These are phyloP conservation scores for Labrus mixtus DNA, from an alignment of 2,113 vertebrate species.

Conservation along the genomic window DNA sequence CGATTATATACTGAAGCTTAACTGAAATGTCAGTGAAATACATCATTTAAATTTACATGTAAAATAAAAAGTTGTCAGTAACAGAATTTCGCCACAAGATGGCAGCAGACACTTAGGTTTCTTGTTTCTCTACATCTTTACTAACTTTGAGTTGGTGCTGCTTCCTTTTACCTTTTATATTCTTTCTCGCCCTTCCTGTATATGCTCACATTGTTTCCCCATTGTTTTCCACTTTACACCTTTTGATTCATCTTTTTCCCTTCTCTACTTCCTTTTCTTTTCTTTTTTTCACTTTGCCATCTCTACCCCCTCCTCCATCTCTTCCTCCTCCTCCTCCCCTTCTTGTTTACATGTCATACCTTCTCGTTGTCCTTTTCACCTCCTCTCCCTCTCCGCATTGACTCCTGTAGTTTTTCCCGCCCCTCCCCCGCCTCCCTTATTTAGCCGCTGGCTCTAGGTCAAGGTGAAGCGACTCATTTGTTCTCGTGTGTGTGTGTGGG, in stretches of 20 bases:
- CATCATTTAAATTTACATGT: too few relatives aligned
- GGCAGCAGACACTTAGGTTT: constrained; percentile 48
- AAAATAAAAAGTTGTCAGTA: not conserved
- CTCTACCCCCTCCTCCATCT: not conserved
- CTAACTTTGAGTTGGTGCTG: not conserved
- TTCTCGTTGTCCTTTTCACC: constrained; percentile 5
- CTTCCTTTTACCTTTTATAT: not conserved
- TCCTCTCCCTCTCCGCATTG: not conserved
- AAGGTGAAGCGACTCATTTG: constrained; percentile 52
- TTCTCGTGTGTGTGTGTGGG: too few relatives aligned
- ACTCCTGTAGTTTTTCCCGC: not conserved
- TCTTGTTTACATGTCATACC: constrained; percentile 4
- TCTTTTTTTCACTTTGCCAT: too few relatives aligned
- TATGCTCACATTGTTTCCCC: too few relatives aligned
- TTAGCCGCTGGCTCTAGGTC: constrained; percentile 35
- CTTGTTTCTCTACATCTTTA: too few relatives aligned
- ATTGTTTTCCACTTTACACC: too few relatives aligned
- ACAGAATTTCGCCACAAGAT: constrained; percentile 44
- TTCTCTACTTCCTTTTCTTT: not conserved
- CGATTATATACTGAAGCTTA: too few relatives aligned
- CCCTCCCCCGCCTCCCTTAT: not conserved
- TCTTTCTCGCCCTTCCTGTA: not conserved
- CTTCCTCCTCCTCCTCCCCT: not conserved
- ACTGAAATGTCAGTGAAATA: too few relatives aligned
- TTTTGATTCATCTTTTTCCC: too few relatives aligned